Percentiles rank a stretch among this genome's conserved stretches.
phyloP scores from a whole-genome alignment of 1,140 invertebrate genomes.

The Ruditapes philippinarum region DNA sequence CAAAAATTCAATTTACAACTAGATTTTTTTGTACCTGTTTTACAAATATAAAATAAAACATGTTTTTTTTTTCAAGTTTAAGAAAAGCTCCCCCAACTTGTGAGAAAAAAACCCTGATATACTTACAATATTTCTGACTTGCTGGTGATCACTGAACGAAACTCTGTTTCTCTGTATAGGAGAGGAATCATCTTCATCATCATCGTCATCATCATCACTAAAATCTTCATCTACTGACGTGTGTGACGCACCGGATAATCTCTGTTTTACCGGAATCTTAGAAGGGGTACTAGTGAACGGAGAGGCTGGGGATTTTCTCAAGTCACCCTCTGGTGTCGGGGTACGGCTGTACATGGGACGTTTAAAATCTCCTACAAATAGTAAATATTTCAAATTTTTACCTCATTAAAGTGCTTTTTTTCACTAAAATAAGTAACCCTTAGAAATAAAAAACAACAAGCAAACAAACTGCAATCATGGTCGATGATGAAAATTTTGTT shows the following conservation, averaged over 20 bases:
- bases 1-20: too few relatives aligned
- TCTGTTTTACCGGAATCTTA: constrained; percentile 50
- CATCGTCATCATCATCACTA: constrained; percentile 20
- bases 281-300: not conserved
- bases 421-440: too few relatives aligned
- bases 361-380: not conserved
- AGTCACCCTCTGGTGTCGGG: constrained; percentile 39
- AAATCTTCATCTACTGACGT: constrained; percentile 40
- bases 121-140: constrained; percentile 62
- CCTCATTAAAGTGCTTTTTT: too few relatives aligned
- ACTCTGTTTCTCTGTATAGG: constrained; percentile 28
- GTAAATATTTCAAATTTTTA: too few relatives aligned
- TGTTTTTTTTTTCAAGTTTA: too few relatives aligned
- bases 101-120: not conserved
- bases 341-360: constrained; percentile 51
- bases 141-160: constrained; percentile 43
- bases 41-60: too few relatives aligned
- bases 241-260: constrained; percentile 14
- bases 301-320: not conserved
- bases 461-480: too few relatives aligned
- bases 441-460: too few relatives aligned
- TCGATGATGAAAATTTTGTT: too few relatives aligned
- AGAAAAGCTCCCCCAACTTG: too few relatives aligned
- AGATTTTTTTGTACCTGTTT: too few relatives aligned
- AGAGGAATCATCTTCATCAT: constrained; percentile 50